Base-by-base conservation (phyloP, 2,888 invertebrate species). In the Aphrophora alni region DNA sequence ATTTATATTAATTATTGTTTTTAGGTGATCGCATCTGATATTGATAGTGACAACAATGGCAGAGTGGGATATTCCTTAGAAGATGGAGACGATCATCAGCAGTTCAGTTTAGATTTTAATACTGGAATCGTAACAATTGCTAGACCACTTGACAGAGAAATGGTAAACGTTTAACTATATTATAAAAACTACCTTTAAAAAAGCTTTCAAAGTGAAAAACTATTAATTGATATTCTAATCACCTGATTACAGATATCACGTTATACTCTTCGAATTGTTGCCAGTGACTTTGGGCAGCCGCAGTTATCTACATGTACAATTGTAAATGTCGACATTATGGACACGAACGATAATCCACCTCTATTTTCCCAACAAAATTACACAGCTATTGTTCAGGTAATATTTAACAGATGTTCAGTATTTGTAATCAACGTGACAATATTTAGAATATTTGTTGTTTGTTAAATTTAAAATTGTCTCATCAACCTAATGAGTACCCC, bases 261-360 rank as follows among this genome's bases (percentile, higher is more conserved):
- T 59, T 59, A 59, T 21, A 21, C 59, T 59, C 21, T 59, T 21
- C 59, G 10, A 59, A 21, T 59, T 59, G 10, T 59, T 84, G 97
- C 97, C 2, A 92, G 92, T 71, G 98, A 98, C 88, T 92, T 92
- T 85, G 98, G 97, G 1, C 86, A 91, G 77, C 97, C 97, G 0
- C 91, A 92, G 78, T 90, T 95, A 27, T 94, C 95, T 73, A 91
- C 92, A 82, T 92, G 92, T 85, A 93, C 94, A 10, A 90, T 93
- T 85, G 92, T 97, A 4, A 93, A 93, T 86, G 91, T 98, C 74
- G 94, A 95, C 86, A 92, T 98, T 81, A 90, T 94, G 0, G 98
- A 98, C 88, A 94, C 95, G 0, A 98, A 98, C 88, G 98, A 98
- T 88, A 98, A 97, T 88, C 93, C 97, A 25, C 98, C 98, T 5